A percentile compares a stretch with the other conserved stretches of the same genome.
Conservation (phyloP, 2,888 invertebrate genomes). For the Morinoia aosen region DNA sequence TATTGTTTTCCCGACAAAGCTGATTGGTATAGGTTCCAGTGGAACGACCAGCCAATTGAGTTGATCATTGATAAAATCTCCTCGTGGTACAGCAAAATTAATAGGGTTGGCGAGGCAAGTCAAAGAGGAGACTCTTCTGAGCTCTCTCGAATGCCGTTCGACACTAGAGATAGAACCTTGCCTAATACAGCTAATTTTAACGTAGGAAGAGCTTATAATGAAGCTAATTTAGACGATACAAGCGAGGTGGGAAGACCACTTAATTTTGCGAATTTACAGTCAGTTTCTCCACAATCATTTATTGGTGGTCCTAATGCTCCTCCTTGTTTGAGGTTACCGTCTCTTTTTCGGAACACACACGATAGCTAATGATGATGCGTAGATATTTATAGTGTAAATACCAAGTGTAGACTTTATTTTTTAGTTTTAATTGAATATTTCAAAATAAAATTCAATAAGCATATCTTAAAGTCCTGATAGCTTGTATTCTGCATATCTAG, state of each 20-base stretch:
- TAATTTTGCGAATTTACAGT: neutral
- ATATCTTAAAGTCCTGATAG: too few relatives aligned
- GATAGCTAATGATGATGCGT: neutral
- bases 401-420: neutral
- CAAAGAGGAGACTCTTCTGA: neutral
- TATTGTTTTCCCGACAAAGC: conserved; percentile 63
- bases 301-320: neutral
- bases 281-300: neutral
- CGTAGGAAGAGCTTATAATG: neutral
- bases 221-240: neutral
- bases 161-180: neutral
- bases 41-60: conserved; percentile 64
- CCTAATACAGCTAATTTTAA: neutral
- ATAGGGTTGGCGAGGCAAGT: neutral
- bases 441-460: too few relatives aligned
- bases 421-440: too few relatives aligned
- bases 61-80: conserved; percentile 64
- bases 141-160: neutral
- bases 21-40: conserved; percentile 64
- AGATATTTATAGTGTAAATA: neutral
- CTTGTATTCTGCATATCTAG: too few relatives aligned
- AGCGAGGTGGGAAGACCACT: neutral
- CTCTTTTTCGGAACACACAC: neutral
- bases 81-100: conserved; percentile 56
- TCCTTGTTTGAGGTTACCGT: neutral